Percentiles rank a stretch among this genome's conserved stretches.
phyloP scores from a whole-genome alignment of 1,140 invertebrate species.

The Telenomus remus region DNA sequence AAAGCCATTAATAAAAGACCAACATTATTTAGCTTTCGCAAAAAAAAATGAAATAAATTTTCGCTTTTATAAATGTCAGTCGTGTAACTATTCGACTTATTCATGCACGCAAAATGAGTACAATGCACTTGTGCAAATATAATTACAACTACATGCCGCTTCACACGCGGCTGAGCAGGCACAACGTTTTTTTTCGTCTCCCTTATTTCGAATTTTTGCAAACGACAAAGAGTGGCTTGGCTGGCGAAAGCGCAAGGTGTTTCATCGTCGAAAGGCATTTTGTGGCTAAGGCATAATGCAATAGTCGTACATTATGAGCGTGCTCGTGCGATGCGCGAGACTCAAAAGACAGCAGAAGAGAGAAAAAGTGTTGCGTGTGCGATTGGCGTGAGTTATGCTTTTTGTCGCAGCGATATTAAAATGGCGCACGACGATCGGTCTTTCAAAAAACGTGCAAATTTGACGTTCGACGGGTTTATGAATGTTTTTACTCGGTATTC shows the following conservation, averaged over 20 bases:
- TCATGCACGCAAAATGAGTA: no score
- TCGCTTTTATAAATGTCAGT: not conserved
- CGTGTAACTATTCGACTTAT: not conserved
- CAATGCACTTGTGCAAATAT: no score
- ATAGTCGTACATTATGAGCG: slow-evolving; percentile 22
- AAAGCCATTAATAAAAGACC: no score
- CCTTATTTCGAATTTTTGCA: no score
- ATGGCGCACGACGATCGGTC: slow-evolving; percentile 30
- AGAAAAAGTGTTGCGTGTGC: slow-evolving; percentile 18
- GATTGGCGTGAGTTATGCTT: slow-evolving; percentile 22
- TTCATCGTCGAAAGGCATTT: slow-evolving; percentile 9
- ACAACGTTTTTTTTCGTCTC: no score
- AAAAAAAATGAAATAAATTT: no score
- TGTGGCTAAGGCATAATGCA: slow-evolving; percentile 14
- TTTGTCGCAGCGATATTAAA: slow-evolving; percentile 29
- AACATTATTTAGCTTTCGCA: no score
- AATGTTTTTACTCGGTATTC: slow-evolving; percentile 3
- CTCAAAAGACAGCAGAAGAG: slow-evolving; percentile 16
- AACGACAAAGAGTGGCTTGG: not conserved
- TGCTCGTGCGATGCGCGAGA: slow-evolving; percentile 4
- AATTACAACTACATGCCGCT: no score
- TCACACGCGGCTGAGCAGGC: no score
- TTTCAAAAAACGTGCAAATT: slow-evolving; percentile 31
- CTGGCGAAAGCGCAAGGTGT: not conserved
- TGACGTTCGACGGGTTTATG: slow-evolving; percentile 31